Evolutionary conservation across 2,113 vertebrate species (phyloP), one percentile per base, ranked within the genome.

Genomic region (Bucco capensis): DNA sequence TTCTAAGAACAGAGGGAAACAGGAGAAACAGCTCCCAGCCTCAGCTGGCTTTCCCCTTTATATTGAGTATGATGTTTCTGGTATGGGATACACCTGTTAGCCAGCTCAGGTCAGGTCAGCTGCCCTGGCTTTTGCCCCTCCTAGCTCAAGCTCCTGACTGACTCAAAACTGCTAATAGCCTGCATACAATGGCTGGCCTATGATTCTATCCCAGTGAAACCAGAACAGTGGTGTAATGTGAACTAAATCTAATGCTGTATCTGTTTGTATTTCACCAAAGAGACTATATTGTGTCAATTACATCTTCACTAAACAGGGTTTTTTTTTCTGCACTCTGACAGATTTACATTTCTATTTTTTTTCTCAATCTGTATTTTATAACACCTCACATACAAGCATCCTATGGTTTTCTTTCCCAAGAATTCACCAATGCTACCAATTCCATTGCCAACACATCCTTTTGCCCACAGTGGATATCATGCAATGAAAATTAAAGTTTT

Each of bases 321-420:
- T 53, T 61, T 33, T 69, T 91, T 90, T 56, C 51, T 51, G 74
- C 28, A n/a, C 25, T 92, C 61, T 53, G 38, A 54, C 2, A 4
- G 0, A 71, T 54, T 73, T 57, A 33, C 19, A 33, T 5, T 47
- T 84, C 33, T 31, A 1, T 66, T 92, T 75, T 61, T 2, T 80
- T n/a, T n/a, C 14, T 62, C 35, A 51, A n/a, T 54, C n/a, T 67
- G 17, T 33, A 42, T 93, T 96, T 94, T 88, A 53, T 9, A 71
- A 37, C 13, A 35, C 35, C 9, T 83, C 27, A 73, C 42, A 76
- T 40, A 79, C 15, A 82, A 80, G 14, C 14, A 75, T n/a, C 15
- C 28, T 60, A 14, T 12, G 28, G 37, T 37, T 42, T 64, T 21
- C 17, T 47, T 57, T 31, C 14, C 28, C 18, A 10, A 5, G 50